Base-by-base conservation (phyloP, 2,113 vertebrate species). In the Gallinago jamesoni region DNA sequence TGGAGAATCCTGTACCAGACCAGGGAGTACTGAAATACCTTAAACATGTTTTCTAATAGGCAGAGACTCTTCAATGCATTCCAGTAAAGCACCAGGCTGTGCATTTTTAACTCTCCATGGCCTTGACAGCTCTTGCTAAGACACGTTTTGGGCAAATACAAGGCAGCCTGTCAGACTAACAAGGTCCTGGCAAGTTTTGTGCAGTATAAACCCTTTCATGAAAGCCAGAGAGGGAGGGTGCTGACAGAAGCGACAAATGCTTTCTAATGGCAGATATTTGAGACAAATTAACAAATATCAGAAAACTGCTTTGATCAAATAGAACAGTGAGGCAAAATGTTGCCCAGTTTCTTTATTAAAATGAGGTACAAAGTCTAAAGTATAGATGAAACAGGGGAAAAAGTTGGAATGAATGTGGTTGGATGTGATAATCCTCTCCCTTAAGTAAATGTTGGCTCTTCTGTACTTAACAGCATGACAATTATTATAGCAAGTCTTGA, bases 21-120 rank as follows among this genome's bases (percentile, higher is more conserved):
- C 5, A 5, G 77, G 27, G 60, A 0, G 0, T 45, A 41, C 12
- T 19, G 64, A 75, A 89, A 72, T 41, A 52, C 10, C 6, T 21
- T 21, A 60, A 63, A 20, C 1, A 3, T 23, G 22, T 25, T 50
- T 33, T 74, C 21, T 77, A 45, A 77, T 7, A 66, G 37, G 41
- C 28, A 74, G 28, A 77, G 24, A 10, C 28, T 43, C 41, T 67
- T 84, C 28, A 67, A 0, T 74, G 41, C 15, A 63, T 82, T 66
- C 45, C 31, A 30, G 21, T 77, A 83, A 83, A 27, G 69, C 50
- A 77, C 10, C 18, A 70, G 31, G 14, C 43, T 63, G 15, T 27
- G 55, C 8, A 66, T 55, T 93, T 93, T 80, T 73, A 84, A 77
- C 59, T 67, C 37, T 77, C 59, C 6, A 1, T 35, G 17, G 41